Evolutionary conservation across 1,140 invertebrate genomes (phyloP).

Genomic region (Cardiocondyla obscurior): DNA sequence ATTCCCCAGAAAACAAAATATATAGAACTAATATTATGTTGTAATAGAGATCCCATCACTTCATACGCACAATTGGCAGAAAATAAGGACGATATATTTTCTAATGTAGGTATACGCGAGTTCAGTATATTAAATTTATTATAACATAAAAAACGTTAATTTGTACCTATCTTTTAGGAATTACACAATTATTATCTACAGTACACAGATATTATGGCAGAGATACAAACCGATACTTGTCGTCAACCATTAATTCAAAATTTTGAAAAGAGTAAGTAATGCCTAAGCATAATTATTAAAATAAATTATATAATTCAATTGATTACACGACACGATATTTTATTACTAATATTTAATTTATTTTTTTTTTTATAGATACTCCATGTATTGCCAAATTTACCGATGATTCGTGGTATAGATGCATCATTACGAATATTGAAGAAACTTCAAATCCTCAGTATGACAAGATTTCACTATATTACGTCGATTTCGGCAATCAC

Average conservation of each 20-base stretch:
- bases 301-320: neutral
- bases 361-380: slow-evolving; percentile 64
- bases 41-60: neutral
- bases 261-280: slow-evolving; percentile 59
- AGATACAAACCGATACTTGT: slow-evolving; percentile 61
- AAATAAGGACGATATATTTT: slow-evolving; percentile 52
- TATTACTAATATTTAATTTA: neutral
- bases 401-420: slow-evolving; percentile 84
- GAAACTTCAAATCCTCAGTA: neutral
- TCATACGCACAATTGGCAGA: slow-evolving; percentile 58
- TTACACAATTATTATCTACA: slow-evolving; percentile 16
- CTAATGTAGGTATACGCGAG: neutral
- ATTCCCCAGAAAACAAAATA: slow-evolving; percentile 53
- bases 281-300: neutral
- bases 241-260: slow-evolving; percentile 66
- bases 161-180: slow-evolving; percentile 13
- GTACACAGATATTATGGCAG: slow-evolving; percentile 59
- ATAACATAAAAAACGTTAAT: neutral
- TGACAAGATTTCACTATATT: slow-evolving; percentile 81
- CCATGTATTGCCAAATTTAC: slow-evolving; percentile 74
- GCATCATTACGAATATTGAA: slow-evolving; percentile 81
- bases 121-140: slow-evolving; percentile 11
- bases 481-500: slow-evolving; percentile 87
- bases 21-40: slow-evolving; percentile 65
- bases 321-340: neutral